Evolutionary conservation across 2,888 invertebrate genomes (phyloP).

Genomic region (Stenolophus ochropezus): DNA sequence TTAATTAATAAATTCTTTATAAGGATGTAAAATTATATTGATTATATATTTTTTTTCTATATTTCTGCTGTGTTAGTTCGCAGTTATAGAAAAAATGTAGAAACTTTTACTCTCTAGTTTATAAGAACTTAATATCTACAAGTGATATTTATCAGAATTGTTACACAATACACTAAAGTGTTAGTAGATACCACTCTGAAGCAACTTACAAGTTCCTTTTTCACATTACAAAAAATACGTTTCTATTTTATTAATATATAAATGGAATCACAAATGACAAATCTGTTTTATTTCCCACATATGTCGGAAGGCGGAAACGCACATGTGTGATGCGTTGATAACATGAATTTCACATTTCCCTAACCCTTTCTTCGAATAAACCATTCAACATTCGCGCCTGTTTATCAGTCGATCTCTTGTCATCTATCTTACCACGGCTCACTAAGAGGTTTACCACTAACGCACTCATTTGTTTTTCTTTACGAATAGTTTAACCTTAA

Average conservation of each 20-base stretch:
- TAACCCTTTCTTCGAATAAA: background rate
- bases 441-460: constrained; percentile 10
- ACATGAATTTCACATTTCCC: constrained; percentile 27
- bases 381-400: constrained; percentile 38
- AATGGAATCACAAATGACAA: background rate
- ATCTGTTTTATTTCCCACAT: background rate
- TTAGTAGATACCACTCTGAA: too few species aligned
- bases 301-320: constrained; percentile 31
- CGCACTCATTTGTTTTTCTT: constrained; percentile 43
- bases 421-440: constrained; percentile 44
- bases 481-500: constrained; percentile 44
- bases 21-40: too few species aligned
- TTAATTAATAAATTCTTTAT: too few species aligned
- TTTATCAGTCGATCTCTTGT: constrained; percentile 44
- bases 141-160: too few species aligned
- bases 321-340: background rate
- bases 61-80: too few species aligned
- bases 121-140: too few species aligned
- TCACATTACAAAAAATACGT: too few species aligned
- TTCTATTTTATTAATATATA: background rate
- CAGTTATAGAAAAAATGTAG: too few species aligned
- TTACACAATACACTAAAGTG: too few species aligned
- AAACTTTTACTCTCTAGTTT: too few species aligned
- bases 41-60: too few species aligned
- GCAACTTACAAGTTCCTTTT: too few species aligned